Percentiles rank a stretch among this genome's conserved stretches.
These are phyloP conservation scores for Eubucco bourcierii DNA, from an alignment of 2,113 vertebrate species.

Conservation along the genomic window DNA sequence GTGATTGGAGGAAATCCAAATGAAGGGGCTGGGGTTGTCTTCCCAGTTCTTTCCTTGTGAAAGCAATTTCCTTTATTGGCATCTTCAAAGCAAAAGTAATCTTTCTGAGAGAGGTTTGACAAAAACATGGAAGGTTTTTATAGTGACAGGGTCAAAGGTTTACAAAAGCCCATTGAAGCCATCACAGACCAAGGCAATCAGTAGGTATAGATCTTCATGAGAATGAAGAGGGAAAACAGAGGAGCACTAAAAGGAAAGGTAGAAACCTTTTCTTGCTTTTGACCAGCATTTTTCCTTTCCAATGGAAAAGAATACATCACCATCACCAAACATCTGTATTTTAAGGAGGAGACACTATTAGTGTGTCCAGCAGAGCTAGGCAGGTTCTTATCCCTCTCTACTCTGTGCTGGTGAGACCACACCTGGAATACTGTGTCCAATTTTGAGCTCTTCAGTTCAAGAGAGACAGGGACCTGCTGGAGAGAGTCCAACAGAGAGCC, in stretches of 20 bases:
- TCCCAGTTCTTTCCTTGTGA: neutral
- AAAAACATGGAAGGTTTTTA: conserved; percentile 50
- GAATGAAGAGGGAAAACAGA: conserved; percentile 13
- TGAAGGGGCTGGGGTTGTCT: conserved; percentile 22
- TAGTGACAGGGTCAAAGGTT: conserved; percentile 39
- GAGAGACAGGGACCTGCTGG: too few species aligned
- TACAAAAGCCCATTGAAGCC: conserved; percentile 29
- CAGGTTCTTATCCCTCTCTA: too few species aligned
- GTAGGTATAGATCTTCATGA: neutral
- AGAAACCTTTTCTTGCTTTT: neutral
- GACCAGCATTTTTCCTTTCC: neutral
- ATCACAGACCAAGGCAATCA: neutral
- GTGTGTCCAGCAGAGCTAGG: too few species aligned
- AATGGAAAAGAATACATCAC: neutral
- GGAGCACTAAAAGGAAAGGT: neutral
- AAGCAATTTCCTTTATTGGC: conserved; percentile 64
- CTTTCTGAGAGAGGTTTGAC: conserved; percentile 36
- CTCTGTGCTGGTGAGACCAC: too few species aligned
- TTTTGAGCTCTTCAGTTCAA: too few species aligned
- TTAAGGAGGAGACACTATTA: neutral
- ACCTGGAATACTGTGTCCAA: too few species aligned
- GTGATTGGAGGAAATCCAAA: conserved; percentile 41
- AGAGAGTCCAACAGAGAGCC: too few species aligned
- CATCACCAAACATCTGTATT: neutral
- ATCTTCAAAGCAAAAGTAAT: conserved; percentile 46